A percentile compares a stretch with the other conserved stretches of the same genome.
phyloP scores from a whole-genome alignment of 23 tunicate genomes.

The Ciona savignyi region DNA sequence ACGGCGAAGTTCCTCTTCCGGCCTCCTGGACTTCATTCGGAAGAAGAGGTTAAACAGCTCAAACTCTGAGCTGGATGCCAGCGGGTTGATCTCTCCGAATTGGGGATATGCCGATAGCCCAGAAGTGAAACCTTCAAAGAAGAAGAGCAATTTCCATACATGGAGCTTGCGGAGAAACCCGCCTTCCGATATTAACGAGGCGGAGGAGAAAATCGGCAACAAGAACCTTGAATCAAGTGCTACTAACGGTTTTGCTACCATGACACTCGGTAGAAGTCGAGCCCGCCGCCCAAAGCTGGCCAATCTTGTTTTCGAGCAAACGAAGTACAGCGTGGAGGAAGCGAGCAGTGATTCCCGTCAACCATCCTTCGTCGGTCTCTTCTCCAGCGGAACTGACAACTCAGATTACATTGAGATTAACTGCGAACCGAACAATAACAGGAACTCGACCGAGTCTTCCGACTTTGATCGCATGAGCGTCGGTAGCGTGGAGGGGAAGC shows the following conservation, averaged over 20 bases:
- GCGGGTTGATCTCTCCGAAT: not conserved
- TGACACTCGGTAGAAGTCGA: not conserved
- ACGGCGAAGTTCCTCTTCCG: slow-evolving; percentile 4
- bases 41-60: slow-evolving; percentile 10
- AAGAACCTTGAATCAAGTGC: not conserved
- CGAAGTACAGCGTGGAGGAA: not conserved
- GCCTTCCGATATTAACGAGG: not conserved
- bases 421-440: not conserved
- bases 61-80: not conserved
- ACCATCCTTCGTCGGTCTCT: slow-evolving; percentile 3
- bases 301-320: not conserved
- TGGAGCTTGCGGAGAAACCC: slow-evolving; percentile 20
- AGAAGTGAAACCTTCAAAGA: slow-evolving; percentile 3
- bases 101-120: not conserved
- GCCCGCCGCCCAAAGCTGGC: not conserved
- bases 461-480: slow-evolving; percentile 20
- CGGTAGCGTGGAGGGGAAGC: slow-evolving; percentile 9
- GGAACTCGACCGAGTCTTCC: slow-evolving; percentile 31
- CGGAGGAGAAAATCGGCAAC: not conserved
- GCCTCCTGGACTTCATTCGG: slow-evolving; percentile 13
- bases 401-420: slow-evolving; percentile 21
- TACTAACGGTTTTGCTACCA: not conserved
- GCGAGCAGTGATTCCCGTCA: not conserved
- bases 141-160: slow-evolving; percentile 7
- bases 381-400: slow-evolving; percentile 1